Percentiles rank a stretch among this genome's conserved stretches.
These are phyloP conservation scores for Ichneumon xanthorius DNA, from an alignment of 2,888 invertebrate genomes.

Conservation along the genomic window DNA sequence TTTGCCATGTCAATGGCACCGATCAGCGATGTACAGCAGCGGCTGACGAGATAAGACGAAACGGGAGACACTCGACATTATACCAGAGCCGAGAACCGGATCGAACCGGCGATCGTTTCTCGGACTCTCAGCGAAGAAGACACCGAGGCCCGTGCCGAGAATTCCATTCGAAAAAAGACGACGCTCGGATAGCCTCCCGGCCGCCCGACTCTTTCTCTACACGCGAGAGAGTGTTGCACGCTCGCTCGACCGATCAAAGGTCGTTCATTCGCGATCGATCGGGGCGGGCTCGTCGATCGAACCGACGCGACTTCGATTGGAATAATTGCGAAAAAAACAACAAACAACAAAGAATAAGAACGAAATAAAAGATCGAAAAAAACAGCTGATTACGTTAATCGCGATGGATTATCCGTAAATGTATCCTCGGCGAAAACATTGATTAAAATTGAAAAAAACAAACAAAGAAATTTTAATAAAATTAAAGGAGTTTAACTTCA, in stretches of 20 bases:
- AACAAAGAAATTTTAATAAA: not conserved
- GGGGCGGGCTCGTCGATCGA: constrained; percentile 30
- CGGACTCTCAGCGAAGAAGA: constrained; percentile 36
- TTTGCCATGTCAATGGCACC: constrained; percentile 56
- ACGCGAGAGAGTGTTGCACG: not conserved
- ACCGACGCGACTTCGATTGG: constrained; percentile 23
- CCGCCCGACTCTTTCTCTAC: not conserved
- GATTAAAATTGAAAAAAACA: not conserved
- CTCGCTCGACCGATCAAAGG: constrained; percentile 50
- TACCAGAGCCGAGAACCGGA: constrained; percentile 55
- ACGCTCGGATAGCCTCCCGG: constrained; percentile 1
- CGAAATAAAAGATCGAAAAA: constrained; percentile 9
- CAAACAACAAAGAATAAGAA: constrained; percentile 14
- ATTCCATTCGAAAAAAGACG: constrained; percentile 45
- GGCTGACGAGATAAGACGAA: constrained; percentile 54
- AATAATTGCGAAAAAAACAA: not conserved
- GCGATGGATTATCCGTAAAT: not conserved
- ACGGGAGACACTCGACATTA: constrained; percentile 45
- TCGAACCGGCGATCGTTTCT: constrained; percentile 60
- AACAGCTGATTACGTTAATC: not conserved
- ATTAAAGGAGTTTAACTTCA: not conserved
- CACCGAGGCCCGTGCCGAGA: constrained; percentile 45
- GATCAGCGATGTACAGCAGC: not conserved
- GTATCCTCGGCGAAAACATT: not conserved
- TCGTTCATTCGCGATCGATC: constrained; percentile 29